Percentiles rank a stretch among this genome's conserved stretches.
Conservation (phyloP, 2,797 vertebrate genomes). For the Distichodus sexfasciatus region DNA sequence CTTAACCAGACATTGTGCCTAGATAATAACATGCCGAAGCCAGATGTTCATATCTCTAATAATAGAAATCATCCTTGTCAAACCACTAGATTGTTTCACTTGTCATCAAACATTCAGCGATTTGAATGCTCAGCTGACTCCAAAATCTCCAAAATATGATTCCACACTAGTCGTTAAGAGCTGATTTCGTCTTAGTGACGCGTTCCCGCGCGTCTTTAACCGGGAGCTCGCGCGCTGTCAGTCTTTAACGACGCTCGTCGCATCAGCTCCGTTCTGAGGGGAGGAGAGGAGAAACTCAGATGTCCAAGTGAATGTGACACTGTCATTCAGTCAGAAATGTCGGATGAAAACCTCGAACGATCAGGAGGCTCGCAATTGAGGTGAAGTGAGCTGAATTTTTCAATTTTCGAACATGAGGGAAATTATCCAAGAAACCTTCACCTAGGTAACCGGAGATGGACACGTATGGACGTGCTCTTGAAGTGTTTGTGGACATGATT, state of each 20-base stretch:
- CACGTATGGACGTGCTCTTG: conserved; percentile 31
- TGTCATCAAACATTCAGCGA: too few species aligned
- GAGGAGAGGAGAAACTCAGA: background rate
- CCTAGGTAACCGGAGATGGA: conserved; percentile 42
- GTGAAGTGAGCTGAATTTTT: background rate
- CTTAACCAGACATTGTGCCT: too few species aligned
- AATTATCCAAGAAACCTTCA: conserved; percentile 55
- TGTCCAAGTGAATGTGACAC: background rate
- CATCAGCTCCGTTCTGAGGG: background rate
- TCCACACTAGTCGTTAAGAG: too few species aligned
- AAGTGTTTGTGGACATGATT: conserved; percentile 53
- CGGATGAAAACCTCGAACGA: background rate
- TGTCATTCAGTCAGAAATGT: background rate
- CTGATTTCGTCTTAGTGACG: too few species aligned
- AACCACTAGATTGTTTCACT: too few species aligned
- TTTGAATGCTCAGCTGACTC: too few species aligned
- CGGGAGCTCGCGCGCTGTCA: too few species aligned
- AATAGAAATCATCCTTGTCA: too few species aligned
- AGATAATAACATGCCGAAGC: too few species aligned
- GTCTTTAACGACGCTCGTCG: background rate
- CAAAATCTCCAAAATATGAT: too few species aligned
- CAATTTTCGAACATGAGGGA: conserved; percentile 34
- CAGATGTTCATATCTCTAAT: too few species aligned
- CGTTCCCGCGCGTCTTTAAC: too few species aligned
- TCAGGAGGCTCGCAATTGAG: background rate